Evolutionary conservation across 2,797 vertebrate genomes (phyloP).

Genomic region (Triplophysa yarkandensis): DNA sequence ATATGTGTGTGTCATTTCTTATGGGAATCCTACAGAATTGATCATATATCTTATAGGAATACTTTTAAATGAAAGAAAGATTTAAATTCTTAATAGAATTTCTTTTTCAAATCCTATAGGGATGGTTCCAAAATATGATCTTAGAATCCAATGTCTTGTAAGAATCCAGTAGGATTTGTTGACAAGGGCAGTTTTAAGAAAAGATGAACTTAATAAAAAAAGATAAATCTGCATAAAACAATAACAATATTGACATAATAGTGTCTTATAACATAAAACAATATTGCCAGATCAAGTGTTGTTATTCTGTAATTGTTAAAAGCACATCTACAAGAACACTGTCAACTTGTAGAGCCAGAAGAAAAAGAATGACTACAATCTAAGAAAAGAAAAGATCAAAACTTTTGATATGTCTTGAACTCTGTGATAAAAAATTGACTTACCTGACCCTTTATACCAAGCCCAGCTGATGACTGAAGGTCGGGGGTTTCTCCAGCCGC

Average conservation of each 20-base stretch:
- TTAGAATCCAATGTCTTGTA: no score
- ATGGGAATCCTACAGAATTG: no score
- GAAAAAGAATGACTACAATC: neutral
- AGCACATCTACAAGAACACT: neutral
- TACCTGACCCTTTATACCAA: constrained; percentile 75
- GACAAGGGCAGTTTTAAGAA: neutral
- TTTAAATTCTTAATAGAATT: no score
- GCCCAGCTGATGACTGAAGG: constrained; percentile 63
- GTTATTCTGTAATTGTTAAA: neutral
- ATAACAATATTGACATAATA: no score
- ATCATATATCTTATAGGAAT: no score
- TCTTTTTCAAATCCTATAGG: no score
- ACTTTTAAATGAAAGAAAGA: no score
- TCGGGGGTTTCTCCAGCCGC: constrained; percentile 52
- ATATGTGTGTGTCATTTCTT: no score
- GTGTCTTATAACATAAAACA: neutral
- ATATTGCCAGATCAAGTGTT: neutral
- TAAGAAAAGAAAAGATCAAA: neutral
- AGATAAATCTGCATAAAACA: neutral
- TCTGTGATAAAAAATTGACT: constrained; percentile 49
- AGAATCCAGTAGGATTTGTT: no score
- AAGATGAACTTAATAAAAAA: neutral
- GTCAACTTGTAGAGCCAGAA: neutral
- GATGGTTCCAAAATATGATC: no score
- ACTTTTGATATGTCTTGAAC: neutral